Evolutionary conservation across 1,140 invertebrate genomes (phyloP).

Genomic region (Drosophila carrolli): DNA sequence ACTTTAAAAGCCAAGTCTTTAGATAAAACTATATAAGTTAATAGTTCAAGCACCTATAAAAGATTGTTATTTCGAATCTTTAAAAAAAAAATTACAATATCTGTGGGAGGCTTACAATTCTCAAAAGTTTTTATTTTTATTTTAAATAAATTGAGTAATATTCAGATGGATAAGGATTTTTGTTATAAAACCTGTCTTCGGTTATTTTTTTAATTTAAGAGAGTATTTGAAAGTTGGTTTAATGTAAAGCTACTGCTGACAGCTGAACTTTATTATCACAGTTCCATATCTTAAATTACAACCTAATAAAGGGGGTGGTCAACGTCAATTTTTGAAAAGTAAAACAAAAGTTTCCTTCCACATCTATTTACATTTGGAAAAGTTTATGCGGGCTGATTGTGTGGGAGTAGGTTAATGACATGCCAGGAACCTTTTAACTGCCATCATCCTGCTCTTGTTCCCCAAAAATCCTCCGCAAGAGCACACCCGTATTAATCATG

Average conservation of each 20-base stretch:
- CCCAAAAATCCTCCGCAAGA: background rate
- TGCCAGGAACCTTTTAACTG: slow-evolving; percentile 44
- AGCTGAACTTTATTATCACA: background rate
- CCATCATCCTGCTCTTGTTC: background rate
- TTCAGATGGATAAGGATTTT: too few species aligned
- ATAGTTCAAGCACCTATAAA: too few species aligned
- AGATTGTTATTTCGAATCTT: too few species aligned
- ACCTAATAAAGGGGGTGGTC: slow-evolving; percentile 48
- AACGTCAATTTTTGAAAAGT: slow-evolving; percentile 50
- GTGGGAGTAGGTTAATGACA: slow-evolving; percentile 52
- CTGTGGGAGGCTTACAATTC: too few species aligned
- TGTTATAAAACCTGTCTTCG: too few species aligned
- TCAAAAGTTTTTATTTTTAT: too few species aligned
- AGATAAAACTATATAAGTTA: too few species aligned
- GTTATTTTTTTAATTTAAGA: slow-evolving; percentile 2
- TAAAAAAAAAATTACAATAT: too few species aligned
- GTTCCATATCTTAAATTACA: slow-evolving; percentile 57
- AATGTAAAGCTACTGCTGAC: background rate
- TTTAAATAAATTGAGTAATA: background rate
- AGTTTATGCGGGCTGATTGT: slow-evolving; percentile 34
- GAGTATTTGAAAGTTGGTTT: slow-evolving; percentile 20
- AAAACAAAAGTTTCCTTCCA: slow-evolving; percentile 58
- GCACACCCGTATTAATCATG: slow-evolving; percentile 69
- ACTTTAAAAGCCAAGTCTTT: too few species aligned
- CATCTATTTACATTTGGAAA: slow-evolving; percentile 49